phyloP scores from a whole-genome alignment of 2,797 vertebrate genomes.

The Poeciliopsis infans region DNA sequence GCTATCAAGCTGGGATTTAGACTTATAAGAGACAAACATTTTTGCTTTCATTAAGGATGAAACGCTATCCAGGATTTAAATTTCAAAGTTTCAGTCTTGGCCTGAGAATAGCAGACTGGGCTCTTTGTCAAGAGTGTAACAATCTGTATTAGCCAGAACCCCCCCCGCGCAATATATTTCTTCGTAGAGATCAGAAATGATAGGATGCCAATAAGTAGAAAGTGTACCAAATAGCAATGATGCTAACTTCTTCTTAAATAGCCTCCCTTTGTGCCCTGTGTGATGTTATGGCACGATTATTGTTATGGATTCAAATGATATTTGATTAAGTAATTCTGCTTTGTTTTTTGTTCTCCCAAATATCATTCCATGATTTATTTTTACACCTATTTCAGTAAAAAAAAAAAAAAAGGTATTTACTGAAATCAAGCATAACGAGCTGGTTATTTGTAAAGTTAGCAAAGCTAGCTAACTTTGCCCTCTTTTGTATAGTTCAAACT shows the following conservation, averaged over 20 bases:
- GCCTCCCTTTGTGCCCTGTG: neutral
- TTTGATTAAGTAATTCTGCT: neutral
- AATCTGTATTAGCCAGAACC: neutral
- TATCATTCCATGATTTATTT: neutral
- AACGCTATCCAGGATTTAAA: slow-evolving; percentile 30
- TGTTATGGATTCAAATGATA: neutral
- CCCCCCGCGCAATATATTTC: neutral
- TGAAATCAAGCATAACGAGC: no score
- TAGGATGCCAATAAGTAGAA: neutral
- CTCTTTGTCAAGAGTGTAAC: neutral
- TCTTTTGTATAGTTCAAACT: neutral
- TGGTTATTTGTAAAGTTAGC: no score
- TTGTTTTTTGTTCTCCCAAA: neutral
- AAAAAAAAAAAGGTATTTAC: neutral
- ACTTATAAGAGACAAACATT: slow-evolving; percentile 40
- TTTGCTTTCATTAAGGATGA: slow-evolving; percentile 48
- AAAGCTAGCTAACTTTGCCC: neutral
- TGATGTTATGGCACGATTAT: neutral
- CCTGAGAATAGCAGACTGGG: slow-evolving; percentile 9
- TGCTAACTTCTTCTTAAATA: neutral
- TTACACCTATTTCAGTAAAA: neutral
- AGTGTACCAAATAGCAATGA: neutral
- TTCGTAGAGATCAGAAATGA: neutral
- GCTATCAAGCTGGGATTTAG: slow-evolving; percentile 41
- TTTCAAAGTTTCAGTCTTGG: slow-evolving; percentile 35